A percentile compares a stretch with the other conserved stretches of the same genome.
These are phyloP conservation scores for Tupaia tana DNA, from an alignment of 2,113 vertebrate species.

Conservation along the genomic window DNA sequence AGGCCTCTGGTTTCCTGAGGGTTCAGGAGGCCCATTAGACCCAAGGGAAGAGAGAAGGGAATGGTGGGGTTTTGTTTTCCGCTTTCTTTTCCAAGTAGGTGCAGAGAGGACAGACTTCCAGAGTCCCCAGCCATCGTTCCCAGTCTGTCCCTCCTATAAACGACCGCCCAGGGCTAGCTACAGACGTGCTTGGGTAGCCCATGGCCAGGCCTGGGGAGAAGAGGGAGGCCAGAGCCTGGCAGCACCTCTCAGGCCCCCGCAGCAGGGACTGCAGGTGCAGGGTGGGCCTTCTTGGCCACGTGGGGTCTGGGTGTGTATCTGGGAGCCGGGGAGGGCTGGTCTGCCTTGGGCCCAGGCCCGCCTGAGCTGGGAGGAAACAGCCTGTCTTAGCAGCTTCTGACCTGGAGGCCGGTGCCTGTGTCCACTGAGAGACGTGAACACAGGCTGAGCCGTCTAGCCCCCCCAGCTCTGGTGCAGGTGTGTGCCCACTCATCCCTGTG, in stretches of 20 bases:
- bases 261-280: neutral
- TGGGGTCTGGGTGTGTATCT: neutral
- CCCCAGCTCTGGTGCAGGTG: too few relatives aligned
- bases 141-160: neutral
- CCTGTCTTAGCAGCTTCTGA: neutral
- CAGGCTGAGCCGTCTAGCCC: neutral
- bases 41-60: neutral
- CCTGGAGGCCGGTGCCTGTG: neutral
- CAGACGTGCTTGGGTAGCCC: neutral
- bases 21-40: neutral
- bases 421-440: neutral
- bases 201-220: neutral
- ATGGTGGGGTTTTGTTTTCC: neutral
- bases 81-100: neutral
- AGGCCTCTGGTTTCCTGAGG: neutral
- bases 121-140: neutral
- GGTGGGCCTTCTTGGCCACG: neutral
- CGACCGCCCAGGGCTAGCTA: neutral
- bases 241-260: neutral
- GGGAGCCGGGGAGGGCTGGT: neutral
- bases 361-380: neutral
- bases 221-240: neutral
- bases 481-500: neutral
- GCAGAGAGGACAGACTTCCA: neutral
- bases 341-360: neutral